Percentiles rank a stretch among this genome's conserved stretches.
phyloP scores from a whole-genome alignment of 2,797 vertebrate genomes.

The Leuciscus waleckii region DNA sequence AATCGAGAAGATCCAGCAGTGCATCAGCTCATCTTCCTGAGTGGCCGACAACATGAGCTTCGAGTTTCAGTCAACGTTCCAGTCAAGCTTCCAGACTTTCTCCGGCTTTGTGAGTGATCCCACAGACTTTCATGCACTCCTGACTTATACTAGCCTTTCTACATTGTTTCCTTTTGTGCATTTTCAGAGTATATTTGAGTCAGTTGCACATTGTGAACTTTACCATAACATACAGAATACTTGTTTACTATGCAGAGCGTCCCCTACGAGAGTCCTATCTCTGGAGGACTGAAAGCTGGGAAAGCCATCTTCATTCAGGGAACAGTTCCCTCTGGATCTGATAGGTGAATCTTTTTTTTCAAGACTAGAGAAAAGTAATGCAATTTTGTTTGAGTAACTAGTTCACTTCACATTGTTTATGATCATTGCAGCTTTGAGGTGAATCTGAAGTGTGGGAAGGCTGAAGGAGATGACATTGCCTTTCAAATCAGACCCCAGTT shows the following conservation, averaged over 20 bases:
- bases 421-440: constrained; percentile 34
- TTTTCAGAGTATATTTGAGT: background rate
- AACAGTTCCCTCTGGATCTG: background rate
- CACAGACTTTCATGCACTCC: background rate
- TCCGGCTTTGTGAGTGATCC: constrained; percentile 15
- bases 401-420: background rate
- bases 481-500: constrained; percentile 36
- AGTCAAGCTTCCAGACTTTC: constrained; percentile 7
- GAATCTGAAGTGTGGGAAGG: constrained; percentile 34
- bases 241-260: constrained; percentile 17
- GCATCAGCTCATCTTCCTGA: background rate
- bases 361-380: background rate
- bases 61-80: background rate
- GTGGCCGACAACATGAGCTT: constrained; percentile 15
- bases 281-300: constrained; percentile 21
- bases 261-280: constrained; percentile 30
- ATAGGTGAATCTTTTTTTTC: background rate
- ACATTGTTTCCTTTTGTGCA: background rate
- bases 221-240: background rate
- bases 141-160: background rate
- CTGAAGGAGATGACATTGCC: constrained; percentile 39
- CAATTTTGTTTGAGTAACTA: background rate
- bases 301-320: constrained; percentile 8
- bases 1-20: background rate
- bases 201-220: background rate